Evolutionary conservation across 1,140 invertebrate species (phyloP).

Genomic region (Pemphigus obesinymphae): DNA sequence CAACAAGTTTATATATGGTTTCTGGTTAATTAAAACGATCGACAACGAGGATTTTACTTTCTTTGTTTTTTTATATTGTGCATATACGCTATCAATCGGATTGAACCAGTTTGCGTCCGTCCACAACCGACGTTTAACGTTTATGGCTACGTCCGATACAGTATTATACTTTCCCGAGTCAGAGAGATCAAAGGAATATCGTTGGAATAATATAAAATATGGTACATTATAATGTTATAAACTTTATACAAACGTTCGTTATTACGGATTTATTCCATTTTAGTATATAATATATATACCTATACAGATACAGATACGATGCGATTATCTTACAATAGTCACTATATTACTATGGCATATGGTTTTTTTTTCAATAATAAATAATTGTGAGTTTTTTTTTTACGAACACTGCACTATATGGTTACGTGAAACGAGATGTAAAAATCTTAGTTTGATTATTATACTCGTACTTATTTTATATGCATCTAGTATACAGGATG

Average conservation of each 20-base stretch:
- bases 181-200: not conserved
- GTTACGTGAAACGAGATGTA: no score
- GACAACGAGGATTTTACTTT: not conserved
- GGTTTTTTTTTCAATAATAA: no score
- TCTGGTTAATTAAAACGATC: constrained; percentile 9
- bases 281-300: not conserved
- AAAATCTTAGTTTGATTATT: no score
- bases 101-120: not conserved
- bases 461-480: no score
- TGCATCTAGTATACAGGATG: no score
- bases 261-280: no score
- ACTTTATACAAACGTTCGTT: not conserved
- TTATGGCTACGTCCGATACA: not conserved
- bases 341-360: no score
- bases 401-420: no score
- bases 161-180: not conserved
- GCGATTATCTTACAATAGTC: no score
- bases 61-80: not conserved
- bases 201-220: no score
- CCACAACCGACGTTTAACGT: not conserved
- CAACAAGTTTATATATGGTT: not conserved
- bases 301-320: no score
- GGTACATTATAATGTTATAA: not conserved
- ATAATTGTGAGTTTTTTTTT: no score
- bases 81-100: not conserved